Base-by-base conservation (phyloP, 2,113 vertebrate species). In the Protobothrops flavoviridis region DNA sequence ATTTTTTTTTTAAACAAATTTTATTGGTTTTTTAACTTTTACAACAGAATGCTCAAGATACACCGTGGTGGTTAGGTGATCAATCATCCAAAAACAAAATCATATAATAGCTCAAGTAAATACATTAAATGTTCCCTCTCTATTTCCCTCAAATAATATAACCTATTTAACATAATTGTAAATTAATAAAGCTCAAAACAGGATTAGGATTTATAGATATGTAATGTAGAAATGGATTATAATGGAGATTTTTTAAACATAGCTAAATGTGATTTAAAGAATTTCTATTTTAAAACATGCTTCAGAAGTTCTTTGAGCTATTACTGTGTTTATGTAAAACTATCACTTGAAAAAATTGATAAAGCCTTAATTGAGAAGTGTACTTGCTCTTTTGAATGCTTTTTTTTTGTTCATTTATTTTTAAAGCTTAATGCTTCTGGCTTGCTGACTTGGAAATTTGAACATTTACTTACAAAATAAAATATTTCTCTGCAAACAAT, bases 221-320 rank as follows among this genome's bases (percentile, higher is more conserved):
- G 39, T 39, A 39, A 39, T 39, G 39, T 39, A 39, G 39, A 39
- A 39, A 39, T 39, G 39, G 39, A 39, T 39, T 57, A 91, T 85
- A 56, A 50, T 74, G 43, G 57, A 24, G 93, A 24, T 94, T 69
- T 39, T 26, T 93, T 90, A 93, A 48, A 57, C 12, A 90, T n/a
- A 12, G 88, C 90, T 15, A 85, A 93, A 87, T 90, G 43, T 94
- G 26, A 48, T 12, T 85, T 24, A 9, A 64, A 74, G 10, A 9
- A 90, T 56, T 74, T 53, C 50, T 33, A 53, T 8, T 52, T 86
- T 91, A 17, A 45, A 91, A 43, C 21, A 59, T 87, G 4, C 33
- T 92, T 7, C 5, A 24, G 85, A 87, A 85, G 1, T 92, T 23
- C 12, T 87, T 5, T 9, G 39, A 87, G 23, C 9, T 24, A 50